Evolutionary conservation across 2,888 invertebrate genomes (phyloP).

Genomic region (Conistra vaccinii): DNA sequence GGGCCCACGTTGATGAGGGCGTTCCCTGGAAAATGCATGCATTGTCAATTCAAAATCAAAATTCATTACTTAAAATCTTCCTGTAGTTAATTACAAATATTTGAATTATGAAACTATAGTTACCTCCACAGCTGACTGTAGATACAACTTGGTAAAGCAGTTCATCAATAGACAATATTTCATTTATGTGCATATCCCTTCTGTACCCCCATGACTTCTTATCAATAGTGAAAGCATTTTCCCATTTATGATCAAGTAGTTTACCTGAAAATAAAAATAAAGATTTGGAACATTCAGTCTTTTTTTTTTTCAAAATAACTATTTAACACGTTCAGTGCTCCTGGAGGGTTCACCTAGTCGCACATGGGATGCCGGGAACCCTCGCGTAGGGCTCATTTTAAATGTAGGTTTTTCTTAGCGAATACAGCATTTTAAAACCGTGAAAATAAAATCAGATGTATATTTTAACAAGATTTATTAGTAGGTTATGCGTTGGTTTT

Average conservation of each 20-base stretch:
- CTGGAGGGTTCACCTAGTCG: too few species aligned
- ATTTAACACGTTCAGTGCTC: too few species aligned
- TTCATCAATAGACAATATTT: constrained; percentile 93
- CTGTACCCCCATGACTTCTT: constrained; percentile 96
- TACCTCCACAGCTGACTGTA: constrained; percentile 97
- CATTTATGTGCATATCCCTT: constrained; percentile 92
- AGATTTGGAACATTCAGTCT: not conserved
- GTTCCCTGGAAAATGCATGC: constrained; percentile 91
- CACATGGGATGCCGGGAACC: too few species aligned
- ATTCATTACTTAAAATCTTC: not conserved
- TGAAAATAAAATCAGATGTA: too few species aligned
- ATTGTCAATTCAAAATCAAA: not conserved
- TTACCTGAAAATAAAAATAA: constrained; percentile 72
- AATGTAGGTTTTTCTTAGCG: too few species aligned
- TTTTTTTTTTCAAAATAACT: not conserved
- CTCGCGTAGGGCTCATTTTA: too few species aligned
- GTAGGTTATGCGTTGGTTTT: too few species aligned
- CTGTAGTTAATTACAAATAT: not conserved
- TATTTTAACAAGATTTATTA: too few species aligned
- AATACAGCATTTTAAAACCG: too few species aligned
- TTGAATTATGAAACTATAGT: too few species aligned
- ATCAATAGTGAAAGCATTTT: constrained; percentile 98
- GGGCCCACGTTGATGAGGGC: constrained; percentile 96
- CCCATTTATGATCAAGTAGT: constrained; percentile 95
- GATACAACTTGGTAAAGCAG: constrained; percentile 93